Evolutionary conservation across 30 jellyfish, hydroid and myxozoan genomes (phyloP).

Genomic region (Clytia hemisphaerica): DNA sequence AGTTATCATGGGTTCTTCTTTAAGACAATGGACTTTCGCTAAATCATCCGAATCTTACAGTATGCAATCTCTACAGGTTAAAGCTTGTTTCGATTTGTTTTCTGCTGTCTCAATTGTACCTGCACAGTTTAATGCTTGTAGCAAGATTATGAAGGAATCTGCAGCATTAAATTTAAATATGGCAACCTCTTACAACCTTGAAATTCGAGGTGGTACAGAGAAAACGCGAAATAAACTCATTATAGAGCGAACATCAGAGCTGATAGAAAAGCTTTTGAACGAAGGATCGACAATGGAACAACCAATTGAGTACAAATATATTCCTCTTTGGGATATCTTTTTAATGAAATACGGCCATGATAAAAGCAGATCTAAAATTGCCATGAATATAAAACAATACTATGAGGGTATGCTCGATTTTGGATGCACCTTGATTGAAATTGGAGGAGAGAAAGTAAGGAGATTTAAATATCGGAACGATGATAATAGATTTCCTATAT

Average conservation of each 20-base stretch:
- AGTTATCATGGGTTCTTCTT: no score
- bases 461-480: not conserved
- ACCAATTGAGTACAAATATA: not conserved
- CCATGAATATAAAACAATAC: no score
- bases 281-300: not conserved
- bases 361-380: no score
- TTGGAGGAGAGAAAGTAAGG: not conserved
- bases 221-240: not conserved
- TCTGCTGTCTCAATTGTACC: no score
- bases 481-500: not conserved
- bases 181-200: not conserved
- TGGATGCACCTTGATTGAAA: not conserved
- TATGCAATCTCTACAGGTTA: no score
- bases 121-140: no score
- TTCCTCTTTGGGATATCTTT: not conserved
- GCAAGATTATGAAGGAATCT: not conserved
- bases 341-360: no score
- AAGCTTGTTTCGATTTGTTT: no score
- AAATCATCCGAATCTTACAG: no score
- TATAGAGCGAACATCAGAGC: not conserved
- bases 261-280: not conserved
- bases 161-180: not conserved
- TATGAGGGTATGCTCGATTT: not conserved
- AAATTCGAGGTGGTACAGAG: not conserved
- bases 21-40: no score